Percentiles rank a stretch among this genome's conserved stretches.
These are phyloP conservation scores for Lacanobia oleracea DNA, from an alignment of 2,888 invertebrate species.

Conservation along the genomic window DNA sequence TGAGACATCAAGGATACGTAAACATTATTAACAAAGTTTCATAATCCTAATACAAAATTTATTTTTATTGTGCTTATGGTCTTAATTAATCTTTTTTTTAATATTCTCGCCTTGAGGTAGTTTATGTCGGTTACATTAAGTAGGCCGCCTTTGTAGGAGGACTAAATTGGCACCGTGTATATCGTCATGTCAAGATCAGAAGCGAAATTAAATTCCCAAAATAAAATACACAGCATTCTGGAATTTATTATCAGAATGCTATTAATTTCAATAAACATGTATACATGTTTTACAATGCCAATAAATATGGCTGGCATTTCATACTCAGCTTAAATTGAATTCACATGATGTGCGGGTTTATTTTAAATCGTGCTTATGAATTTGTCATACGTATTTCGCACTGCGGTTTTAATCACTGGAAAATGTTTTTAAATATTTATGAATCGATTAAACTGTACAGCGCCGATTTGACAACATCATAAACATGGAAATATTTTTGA, in stretches of 20 bases:
- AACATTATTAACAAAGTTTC: too few species aligned
- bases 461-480: background rate
- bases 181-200: background rate
- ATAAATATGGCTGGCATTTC: constrained; percentile 19
- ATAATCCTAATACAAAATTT: too few species aligned
- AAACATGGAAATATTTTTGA: background rate
- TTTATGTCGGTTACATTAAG: too few species aligned
- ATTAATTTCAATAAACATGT: constrained; percentile 22
- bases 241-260: background rate
- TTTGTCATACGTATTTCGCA: constrained; percentile 17
- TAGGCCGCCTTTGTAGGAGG: too few species aligned
- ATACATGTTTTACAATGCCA: constrained; percentile 4
- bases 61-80: too few species aligned
- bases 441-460: constrained; percentile 12
- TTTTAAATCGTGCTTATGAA: constrained; percentile 21
- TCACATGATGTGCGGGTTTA: constrained; percentile 6
- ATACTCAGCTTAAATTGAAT: constrained; percentile 16
- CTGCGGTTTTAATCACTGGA: constrained; percentile 6
- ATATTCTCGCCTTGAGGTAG: too few species aligned
- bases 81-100: too few species aligned
- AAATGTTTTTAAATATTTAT: constrained; percentile 27
- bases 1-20: too few species aligned
- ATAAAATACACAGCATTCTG: background rate
- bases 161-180: too few species aligned
- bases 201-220: background rate